Evolutionary conservation across 2,113 vertebrate genomes (phyloP).

Genomic region (Tapirus terrestris): DNA sequence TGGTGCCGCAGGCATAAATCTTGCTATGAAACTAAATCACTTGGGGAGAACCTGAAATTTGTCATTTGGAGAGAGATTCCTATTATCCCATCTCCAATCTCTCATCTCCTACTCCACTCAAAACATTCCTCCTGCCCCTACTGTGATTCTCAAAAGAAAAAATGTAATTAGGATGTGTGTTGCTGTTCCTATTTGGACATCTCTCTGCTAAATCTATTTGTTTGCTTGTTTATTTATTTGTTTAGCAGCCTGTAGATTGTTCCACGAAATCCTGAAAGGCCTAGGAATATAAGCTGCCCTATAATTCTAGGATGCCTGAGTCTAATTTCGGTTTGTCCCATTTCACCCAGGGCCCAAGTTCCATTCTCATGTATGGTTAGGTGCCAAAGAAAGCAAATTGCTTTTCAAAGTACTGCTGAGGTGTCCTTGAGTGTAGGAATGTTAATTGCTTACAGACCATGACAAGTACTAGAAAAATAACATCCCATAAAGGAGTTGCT

Average conservation of each 20-base stretch:
- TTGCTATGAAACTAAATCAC: conserved; percentile 58
- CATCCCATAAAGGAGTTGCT: neutral
- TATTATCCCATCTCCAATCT: conserved; percentile 37
- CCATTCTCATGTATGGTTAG: neutral
- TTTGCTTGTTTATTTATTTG: neutral
- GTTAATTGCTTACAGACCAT: conserved; percentile 25
- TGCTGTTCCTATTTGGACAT: neutral
- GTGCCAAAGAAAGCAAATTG: conserved; percentile 20
- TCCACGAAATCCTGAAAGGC: neutral
- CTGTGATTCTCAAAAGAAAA: conserved; percentile 17
- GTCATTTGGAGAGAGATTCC: conserved; percentile 50
- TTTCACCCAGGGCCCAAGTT: neutral
- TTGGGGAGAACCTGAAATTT: conserved; percentile 44
- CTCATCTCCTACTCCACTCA: neutral
- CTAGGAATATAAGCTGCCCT: neutral
- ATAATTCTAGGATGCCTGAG: neutral
- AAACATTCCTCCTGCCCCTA: neutral
- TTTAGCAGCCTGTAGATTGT: neutral
- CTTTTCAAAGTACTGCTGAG: conserved; percentile 46
- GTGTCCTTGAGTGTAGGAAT: neutral
- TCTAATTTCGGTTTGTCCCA: neutral
- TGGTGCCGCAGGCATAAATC: conserved; percentile 36
- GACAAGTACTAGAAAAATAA: neutral
- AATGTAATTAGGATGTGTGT: neutral
- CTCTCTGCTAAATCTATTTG: neutral